Evolutionary conservation across 30 jellyfish, hydroid and myxozoan genomes (phyloP), one percentile per base, ranked within the genome.

Genomic region (Pelagia noctiluca): DNA sequence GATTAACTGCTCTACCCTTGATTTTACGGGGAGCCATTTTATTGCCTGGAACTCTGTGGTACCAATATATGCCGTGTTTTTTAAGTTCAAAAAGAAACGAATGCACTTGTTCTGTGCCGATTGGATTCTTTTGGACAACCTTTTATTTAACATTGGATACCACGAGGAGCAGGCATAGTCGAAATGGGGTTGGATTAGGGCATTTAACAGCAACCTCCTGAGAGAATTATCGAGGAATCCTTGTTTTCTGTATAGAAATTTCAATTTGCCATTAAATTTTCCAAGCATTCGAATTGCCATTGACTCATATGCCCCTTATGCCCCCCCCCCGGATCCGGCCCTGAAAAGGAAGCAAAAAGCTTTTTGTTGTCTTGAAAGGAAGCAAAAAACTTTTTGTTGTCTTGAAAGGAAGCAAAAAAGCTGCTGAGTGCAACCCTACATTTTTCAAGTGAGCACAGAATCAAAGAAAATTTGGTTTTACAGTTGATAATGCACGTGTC

Each of bases 161-260:
- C 89, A 78, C 28, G 71, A 19, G 46, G 46, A 21, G 53, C 89
- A 18, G 7, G 89, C 80, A 63, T 78, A 54, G 52, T 78, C 69
- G 37, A 78, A 61, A 60, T 78, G 89, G 42, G 80, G 80, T 61
- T 53, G 89, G 61, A 34, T 78, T 33, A 78, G 81, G 21, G 81
- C 50, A 35, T 61, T 63, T 53, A 50, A 37, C 7, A 37, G 89
- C 80, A 63, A 78, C 61, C 80, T 78, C 26, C 89, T 52, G 7
- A 61, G 68, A 71, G 71, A 30, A 46, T 47, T 36, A 29, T 62
- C 52, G 16, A 62, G 89, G 35, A 60, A 75, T 48, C 57, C 16
- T 42, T 42, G 57, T 16, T 42, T 42, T 16, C 57, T 42, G 57
- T 42, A 42, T 5, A 42, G 57, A 16, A 42, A 42, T 16, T 8